Base-by-base conservation (phyloP, 2,888 invertebrate genomes). In the Hipparchia sbordonii region DNA sequence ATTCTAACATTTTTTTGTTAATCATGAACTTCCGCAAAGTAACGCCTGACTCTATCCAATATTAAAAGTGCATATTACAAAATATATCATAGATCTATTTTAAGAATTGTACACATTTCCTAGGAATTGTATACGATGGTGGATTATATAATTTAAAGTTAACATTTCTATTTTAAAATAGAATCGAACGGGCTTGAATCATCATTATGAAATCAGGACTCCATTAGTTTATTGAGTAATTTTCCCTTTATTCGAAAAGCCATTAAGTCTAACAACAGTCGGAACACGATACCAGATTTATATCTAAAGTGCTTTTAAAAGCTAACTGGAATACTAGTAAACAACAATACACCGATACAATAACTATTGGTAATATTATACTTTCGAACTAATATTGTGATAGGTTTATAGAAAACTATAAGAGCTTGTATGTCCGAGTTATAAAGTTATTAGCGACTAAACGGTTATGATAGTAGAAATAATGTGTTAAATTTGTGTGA, bases 291-390 rank as follows among this genome's bases (percentile, higher is more conserved):
- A 23, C 23, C 52, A 63, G n/a, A 63, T 65, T 52, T 52, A 65
- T 52, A 51, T 52, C 52, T 52, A 52, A 52, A 65, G 52, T 63
- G 63, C 65, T 65, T 67, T 67, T 57, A 67, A 67, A 67, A 46
- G 57, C 46, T 0, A 23, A 51, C 10, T 23, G 56, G n/a, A 46
- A 46, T 46, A 45, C n/a, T 46, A 13, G 46, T 56, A 56, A 23
- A 56, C 9, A 56, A 45, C 57, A 10, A 67, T 56, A 67, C 48
- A 63, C 48, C 46, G 48, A 7, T 13, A 63, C 52, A 51, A 67
- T 67, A 57, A 67, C 56, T 54, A 57, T 56, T 57, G 46, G 46
- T n/a, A 45, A 57, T 13, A 67, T 57, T 56, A 46, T 57, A 46
- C 45, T 67, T 56, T 10, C 3, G 52, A 66, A 46, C 39, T 23